These are phyloP conservation scores for Drosophila diplacantha DNA, from an alignment of 2,888 invertebrate genomes.

Conservation along the genomic window DNA sequence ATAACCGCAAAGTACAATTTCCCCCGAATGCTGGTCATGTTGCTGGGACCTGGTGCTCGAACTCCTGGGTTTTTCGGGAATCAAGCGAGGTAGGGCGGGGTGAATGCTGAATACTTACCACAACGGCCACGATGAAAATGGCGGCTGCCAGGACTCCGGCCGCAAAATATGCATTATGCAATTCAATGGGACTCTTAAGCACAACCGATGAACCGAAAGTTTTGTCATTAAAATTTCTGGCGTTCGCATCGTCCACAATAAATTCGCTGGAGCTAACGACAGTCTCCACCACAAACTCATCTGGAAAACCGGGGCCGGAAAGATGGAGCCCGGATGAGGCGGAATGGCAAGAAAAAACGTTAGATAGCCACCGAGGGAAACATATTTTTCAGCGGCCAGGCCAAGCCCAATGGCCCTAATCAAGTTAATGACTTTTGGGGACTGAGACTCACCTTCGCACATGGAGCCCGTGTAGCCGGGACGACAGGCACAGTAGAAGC, in stretches of 20 bases:
- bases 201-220: slow-evolving; percentile 77
- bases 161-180: slow-evolving; percentile 88
- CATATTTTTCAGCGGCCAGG: slow-evolving; percentile 24
- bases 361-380: slow-evolving; percentile 36
- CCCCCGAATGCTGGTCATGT: slow-evolving; percentile 50
- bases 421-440: slow-evolving; percentile 36
- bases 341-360: slow-evolving; percentile 12
- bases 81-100: not conserved
- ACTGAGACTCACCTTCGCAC: slow-evolving; percentile 83
- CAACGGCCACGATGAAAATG: slow-evolving; percentile 85
- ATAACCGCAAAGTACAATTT: slow-evolving; percentile 66
- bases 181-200: slow-evolving; percentile 80
- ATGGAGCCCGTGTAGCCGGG: slow-evolving; percentile 88
- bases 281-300: slow-evolving; percentile 85
- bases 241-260: slow-evolving; percentile 78
- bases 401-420: slow-evolving; percentile 14
- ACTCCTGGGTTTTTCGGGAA: slow-evolving; percentile 8
- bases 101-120: slow-evolving; percentile 79
- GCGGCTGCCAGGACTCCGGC: slow-evolving; percentile 87
- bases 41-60: slow-evolving; percentile 17
- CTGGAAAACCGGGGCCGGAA: slow-evolving; percentile 77
- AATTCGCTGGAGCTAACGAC: slow-evolving; percentile 80
- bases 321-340: slow-evolving; percentile 1
- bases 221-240: slow-evolving; percentile 78
- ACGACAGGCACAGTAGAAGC: slow-evolving; percentile 88